Conservation (phyloP, 2,888 invertebrate species). For the Drosophila paramelanica region DNA sequence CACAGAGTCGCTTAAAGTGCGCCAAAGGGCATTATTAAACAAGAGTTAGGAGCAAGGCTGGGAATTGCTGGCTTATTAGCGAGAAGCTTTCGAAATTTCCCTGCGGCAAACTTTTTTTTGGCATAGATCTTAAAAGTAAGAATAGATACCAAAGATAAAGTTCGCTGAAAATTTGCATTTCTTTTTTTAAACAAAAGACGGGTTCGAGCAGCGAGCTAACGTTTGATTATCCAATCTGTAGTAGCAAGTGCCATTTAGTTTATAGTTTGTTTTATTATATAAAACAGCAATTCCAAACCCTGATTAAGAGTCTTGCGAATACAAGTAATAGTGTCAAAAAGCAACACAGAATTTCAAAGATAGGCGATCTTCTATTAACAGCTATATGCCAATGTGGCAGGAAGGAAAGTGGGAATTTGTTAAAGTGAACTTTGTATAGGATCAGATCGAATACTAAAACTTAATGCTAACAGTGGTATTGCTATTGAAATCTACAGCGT, state of each 20-base stretch:
- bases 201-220: too few relatives aligned
- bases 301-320: conserved; percentile 3
- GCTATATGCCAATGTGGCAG: conserved; percentile 15
- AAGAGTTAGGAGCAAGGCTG: conserved; percentile 22
- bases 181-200: too few relatives aligned
- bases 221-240: too few relatives aligned
- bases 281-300: conserved; percentile 27
- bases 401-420: conserved; percentile 3
- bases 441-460: conserved; percentile 31
- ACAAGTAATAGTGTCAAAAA: conserved; percentile 7
- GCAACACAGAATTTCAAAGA: conserved; percentile 7
- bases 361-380: conserved; percentile 14
- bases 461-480: conserved; percentile 15
- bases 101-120: too few relatives aligned
- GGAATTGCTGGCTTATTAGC: conserved; percentile 35
- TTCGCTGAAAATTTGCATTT: background rate
- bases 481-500: conserved; percentile 14
- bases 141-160: background rate
- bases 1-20: conserved; percentile 22
- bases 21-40: conserved; percentile 6
- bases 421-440: conserved; percentile 23
- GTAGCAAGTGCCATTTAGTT: background rate
- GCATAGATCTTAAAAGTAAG: background rate
- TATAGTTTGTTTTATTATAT: background rate
- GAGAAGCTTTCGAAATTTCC: background rate